Conservation (phyloP, 2,888 invertebrate species). For the Trissoscelio sp. region DNA sequence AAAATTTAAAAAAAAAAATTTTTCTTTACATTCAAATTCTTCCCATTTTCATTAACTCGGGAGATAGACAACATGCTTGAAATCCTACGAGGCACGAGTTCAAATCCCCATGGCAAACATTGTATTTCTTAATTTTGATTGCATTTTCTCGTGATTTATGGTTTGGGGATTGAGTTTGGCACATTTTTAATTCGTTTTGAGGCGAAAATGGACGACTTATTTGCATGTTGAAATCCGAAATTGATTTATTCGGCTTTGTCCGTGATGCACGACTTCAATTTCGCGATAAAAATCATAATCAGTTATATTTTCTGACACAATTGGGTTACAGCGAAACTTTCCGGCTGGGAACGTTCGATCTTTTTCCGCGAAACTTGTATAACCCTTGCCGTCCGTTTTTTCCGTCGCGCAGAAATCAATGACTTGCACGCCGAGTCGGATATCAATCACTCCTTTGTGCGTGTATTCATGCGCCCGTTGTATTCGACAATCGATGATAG, state of each 20-base stretch:
- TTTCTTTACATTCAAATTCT: too few species aligned
- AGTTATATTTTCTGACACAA: constrained; percentile 60
- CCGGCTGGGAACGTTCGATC: constrained; percentile 27
- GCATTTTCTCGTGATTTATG: constrained; percentile 12
- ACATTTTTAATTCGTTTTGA: constrained; percentile 8
- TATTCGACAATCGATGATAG: constrained; percentile 60
- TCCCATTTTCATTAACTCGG: too few species aligned
- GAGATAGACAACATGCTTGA: too few species aligned
- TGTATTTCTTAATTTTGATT: neutral
- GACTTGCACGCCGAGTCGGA: constrained; percentile 53
- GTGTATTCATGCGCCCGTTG: constrained; percentile 42
- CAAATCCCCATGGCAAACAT: neutral
- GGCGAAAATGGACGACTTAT: constrained; percentile 31
- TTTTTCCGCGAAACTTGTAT: constrained; percentile 54
- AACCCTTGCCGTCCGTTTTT: constrained; percentile 37
- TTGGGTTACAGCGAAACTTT: constrained; percentile 51
- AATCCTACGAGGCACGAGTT: constrained; percentile 20
- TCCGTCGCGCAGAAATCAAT: constrained; percentile 45
- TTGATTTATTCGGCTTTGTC: constrained; percentile 38
- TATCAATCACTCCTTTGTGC: constrained; percentile 66
- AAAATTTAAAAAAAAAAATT: too few species aligned
- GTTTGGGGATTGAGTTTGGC: constrained; percentile 4
- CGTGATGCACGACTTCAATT: constrained; percentile 54
- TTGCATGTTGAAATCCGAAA: constrained; percentile 33
- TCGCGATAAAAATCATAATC: constrained; percentile 62